Evolutionary conservation across 2,113 vertebrate species (phyloP).

Genomic region (Girardinichthys multiradiatus): DNA sequence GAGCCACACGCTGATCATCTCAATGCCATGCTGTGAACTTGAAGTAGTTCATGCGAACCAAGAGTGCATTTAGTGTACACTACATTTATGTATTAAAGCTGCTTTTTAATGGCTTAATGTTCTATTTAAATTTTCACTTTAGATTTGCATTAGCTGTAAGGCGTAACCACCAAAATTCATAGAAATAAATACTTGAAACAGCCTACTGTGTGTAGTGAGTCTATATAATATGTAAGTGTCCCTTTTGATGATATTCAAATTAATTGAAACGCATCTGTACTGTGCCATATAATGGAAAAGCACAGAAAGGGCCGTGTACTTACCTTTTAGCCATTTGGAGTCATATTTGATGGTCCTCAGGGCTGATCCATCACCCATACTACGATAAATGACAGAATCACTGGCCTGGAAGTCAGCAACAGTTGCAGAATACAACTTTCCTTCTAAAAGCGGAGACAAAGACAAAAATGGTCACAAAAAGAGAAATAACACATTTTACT

Average conservation of each 20-base stretch:
- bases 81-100: no score
- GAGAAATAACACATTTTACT: conserved; percentile 10
- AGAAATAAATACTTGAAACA: neutral
- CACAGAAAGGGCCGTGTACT: conserved; percentile 5
- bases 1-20: neutral
- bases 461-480: conserved; percentile 14
- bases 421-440: conserved; percentile 97
- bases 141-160: neutral
- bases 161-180: neutral
- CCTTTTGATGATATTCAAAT: neutral
- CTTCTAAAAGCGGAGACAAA: conserved; percentile 79
- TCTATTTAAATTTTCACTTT: neutral
- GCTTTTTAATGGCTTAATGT: neutral
- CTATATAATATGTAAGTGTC: neutral
- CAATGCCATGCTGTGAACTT: no score
- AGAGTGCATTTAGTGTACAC: no score
- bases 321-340: conserved; percentile 99
- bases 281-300: neutral
- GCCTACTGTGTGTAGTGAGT: neutral
- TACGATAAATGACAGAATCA: conserved; percentile 98
- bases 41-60: no score
- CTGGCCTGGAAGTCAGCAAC: conserved; percentile 99
- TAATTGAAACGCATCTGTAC: neutral
- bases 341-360: conserved; percentile 98
- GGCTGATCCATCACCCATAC: conserved; percentile 97